Evolutionary conservation across 2,797 vertebrate genomes (phyloP).

Genomic region (Gadopsis marmoratus): DNA sequence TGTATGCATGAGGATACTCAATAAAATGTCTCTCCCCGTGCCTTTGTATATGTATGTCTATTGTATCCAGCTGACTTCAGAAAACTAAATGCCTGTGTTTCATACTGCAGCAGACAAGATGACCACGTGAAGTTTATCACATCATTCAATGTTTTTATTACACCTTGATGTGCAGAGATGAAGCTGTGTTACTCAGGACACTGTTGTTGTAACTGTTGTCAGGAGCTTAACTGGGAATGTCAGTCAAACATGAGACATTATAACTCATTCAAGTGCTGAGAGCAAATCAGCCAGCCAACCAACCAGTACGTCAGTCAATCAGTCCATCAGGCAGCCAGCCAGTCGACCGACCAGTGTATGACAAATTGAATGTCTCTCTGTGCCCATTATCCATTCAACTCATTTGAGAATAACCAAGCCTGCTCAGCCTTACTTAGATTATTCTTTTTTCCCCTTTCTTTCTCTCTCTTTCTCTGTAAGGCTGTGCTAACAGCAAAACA

Average conservation of each 20-base stretch:
- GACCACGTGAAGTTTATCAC: conserved; percentile 14
- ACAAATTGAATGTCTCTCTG: conserved; percentile 69
- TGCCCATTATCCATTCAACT: conserved; percentile 59
- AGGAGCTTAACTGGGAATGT: conserved; percentile 24
- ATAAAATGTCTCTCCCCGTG: conserved; percentile 14
- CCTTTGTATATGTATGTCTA: not conserved
- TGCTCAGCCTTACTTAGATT: not conserved
- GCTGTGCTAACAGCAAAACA: conserved; percentile 39
- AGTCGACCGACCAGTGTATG: conserved; percentile 42
- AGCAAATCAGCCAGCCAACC: conserved; percentile 49
- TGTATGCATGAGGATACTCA: not conserved
- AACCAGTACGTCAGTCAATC: conserved; percentile 49
- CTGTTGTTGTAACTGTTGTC: not conserved
- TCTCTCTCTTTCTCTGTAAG: conserved; percentile 14
- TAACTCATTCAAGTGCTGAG: conserved; percentile 47
- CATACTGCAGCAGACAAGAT: conserved; percentile 25
- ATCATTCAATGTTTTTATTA: conserved; percentile 14
- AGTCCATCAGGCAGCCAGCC: conserved; percentile 52
- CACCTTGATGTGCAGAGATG: conserved; percentile 18
- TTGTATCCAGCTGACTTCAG: not conserved
- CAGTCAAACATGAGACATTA: conserved; percentile 32
- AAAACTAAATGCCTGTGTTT: conserved; percentile 4
- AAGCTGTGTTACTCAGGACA: conserved; percentile 16
- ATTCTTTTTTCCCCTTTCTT: not conserved
- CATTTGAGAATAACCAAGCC: conserved; percentile 65